Evolutionary conservation across 2,113 vertebrate genomes (phyloP).

Genomic region (Salminus brasiliensis): DNA sequence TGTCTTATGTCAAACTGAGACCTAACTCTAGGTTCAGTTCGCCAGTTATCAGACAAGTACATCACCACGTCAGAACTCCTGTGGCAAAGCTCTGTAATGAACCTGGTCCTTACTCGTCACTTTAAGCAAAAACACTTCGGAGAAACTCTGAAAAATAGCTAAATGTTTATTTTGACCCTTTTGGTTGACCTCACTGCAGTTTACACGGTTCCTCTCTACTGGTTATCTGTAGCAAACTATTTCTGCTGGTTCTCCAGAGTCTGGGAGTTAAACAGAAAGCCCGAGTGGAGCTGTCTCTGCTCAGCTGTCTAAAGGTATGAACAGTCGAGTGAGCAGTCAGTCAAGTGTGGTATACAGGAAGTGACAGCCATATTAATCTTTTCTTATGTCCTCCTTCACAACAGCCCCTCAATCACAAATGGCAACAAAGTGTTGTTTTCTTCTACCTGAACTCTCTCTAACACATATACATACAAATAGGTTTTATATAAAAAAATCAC

Average conservation of each 20-base stretch:
- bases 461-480: background rate
- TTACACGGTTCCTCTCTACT: constrained; percentile 3
- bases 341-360: constrained; percentile 39
- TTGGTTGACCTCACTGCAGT: background rate
- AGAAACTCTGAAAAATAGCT: background rate
- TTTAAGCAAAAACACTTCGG: background rate
- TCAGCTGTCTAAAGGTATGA: constrained; percentile 20
- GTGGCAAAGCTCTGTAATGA: background rate
- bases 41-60: background rate
- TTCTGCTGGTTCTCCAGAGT: background rate
- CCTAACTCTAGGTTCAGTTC: background rate
- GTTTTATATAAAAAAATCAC: background rate
- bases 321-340: constrained; percentile 25
- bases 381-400: constrained; percentile 28
- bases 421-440: constrained; percentile 14
- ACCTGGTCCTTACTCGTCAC: background rate
- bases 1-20: background rate
- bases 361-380: constrained; percentile 48
- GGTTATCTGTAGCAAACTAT: constrained; percentile 2
- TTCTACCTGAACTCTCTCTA: background rate
- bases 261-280: constrained; percentile 14
- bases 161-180: background rate
- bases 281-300: constrained; percentile 8
- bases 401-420: constrained; percentile 21
- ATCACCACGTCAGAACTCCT: background rate